Base-by-base conservation (phyloP, 2,797 vertebrate species). In the Gymnoscopelus braueri region DNA sequence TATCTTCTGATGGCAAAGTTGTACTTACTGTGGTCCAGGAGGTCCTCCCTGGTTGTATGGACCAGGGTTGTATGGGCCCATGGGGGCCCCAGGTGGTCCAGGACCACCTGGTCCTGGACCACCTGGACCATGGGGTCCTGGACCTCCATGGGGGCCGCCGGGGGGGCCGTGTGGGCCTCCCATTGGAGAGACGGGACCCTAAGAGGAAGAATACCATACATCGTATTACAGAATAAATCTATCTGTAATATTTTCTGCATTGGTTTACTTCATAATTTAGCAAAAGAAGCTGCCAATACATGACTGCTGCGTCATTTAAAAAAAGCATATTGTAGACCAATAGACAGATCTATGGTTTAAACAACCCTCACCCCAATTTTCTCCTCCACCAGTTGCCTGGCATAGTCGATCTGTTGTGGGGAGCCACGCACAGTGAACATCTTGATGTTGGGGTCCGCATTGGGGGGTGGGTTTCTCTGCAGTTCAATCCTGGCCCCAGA, bases 401-500 rank as follows among this genome's bases (percentile, higher is more conserved):
- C 98, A 60, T 98, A 99, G 91, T 99, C 98, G 47, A 99, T 99
- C 87, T 99, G 98, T 71, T 99, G 98, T 14, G 96, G 97, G 19
- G 96, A 96, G 12, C 98, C 98, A 32, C 98, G 95, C 51, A 99
- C 96, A 23, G 97, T 98, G 88, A 99, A 99, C 92, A 99, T 95
- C 81, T 99, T 99, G 87, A 99, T 96, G 84, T 97, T 99, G 56
- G 98, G 98, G 84, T 99, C 98, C 0, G 98, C 94, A 23, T 98
- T 99, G 74, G 98, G 98, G 13, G 98, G 98, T 79, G 97, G 96
- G 77, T 99, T 99, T 89, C 98, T 95, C 66, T 99, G 98, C 32
- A 99, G 95, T 82, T 99, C 97, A 82, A 99, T 98, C 84, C 97
- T 94, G 82, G 98, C 98, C 79, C 98, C 98, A 6, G 98, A 99